A percentile compares a stretch with the other conserved stretches of the same genome.
Evolutionary conservation across 2,797 vertebrate genomes (phyloP).

Genomic region (Enteromius treurensis): DNA sequence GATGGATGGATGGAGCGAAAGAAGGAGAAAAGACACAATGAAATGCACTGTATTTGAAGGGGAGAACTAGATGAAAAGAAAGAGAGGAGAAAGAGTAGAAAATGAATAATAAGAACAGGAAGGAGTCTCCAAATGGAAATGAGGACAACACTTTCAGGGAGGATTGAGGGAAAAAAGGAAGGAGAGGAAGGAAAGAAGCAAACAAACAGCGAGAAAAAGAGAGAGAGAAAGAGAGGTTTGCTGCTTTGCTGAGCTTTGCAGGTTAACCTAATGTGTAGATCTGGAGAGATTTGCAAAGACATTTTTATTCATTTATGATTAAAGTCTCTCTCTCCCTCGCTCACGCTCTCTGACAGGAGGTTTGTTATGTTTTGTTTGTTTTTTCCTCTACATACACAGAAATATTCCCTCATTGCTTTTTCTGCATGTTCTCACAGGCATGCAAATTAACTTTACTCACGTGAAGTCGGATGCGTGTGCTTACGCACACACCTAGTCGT

Average conservation of each 20-base stretch:
- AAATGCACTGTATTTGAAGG: slow-evolving; percentile 33
- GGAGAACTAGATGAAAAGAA: slow-evolving; percentile 1
- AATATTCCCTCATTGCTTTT: slow-evolving; percentile 53
- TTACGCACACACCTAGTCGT: slow-evolving; percentile 27
- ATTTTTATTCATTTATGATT: slow-evolving; percentile 89
- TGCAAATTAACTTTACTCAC: slow-evolving; percentile 69
- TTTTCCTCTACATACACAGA: slow-evolving; percentile 43
- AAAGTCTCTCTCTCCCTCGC: slow-evolving; percentile 62
- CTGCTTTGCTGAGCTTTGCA: slow-evolving; percentile 80
- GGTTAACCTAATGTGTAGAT: slow-evolving; percentile 82
- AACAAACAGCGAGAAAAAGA: neutral
- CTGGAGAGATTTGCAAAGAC: slow-evolving; percentile 82
- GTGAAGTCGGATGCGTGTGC: slow-evolving; percentile 34
- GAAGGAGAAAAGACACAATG: slow-evolving; percentile 26
- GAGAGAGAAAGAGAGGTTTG: slow-evolving; percentile 59
- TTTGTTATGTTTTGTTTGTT: slow-evolving; percentile 74
- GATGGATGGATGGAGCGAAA: slow-evolving; percentile 32
- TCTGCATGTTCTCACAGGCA: slow-evolving; percentile 69
- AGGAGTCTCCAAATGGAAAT: slow-evolving; percentile 54
- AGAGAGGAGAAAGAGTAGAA: slow-evolving; percentile 76
- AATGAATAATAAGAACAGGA: slow-evolving; percentile 68
- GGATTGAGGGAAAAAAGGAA: slow-evolving; percentile 58
- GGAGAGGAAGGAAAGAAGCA: slow-evolving; percentile 11
- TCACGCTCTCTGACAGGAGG: slow-evolving; percentile 71
- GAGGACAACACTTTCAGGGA: slow-evolving; percentile 65